A percentile compares a stretch with the other conserved stretches of the same genome.
Evolutionary conservation across 1,140 invertebrate genomes (phyloP).

Genomic region (Papilio polyxenes): DNA sequence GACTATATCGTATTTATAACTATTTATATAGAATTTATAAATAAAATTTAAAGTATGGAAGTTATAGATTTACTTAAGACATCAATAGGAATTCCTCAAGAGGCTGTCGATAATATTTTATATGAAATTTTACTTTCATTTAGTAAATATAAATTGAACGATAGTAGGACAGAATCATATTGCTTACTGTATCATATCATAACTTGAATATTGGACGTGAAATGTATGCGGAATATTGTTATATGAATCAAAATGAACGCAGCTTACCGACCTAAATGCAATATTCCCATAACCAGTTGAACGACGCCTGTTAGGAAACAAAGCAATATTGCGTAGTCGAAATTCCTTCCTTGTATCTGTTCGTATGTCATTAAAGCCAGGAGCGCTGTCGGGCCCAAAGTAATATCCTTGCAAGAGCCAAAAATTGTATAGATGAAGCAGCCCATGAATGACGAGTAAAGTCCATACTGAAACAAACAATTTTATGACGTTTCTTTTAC

Average conservation of each 20-base stretch:
- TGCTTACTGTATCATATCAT: background rate
- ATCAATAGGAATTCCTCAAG: no score
- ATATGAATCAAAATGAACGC: slow-evolving; percentile 33
- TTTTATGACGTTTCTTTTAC: background rate
- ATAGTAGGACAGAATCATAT: background rate
- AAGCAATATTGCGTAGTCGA: slow-evolving; percentile 91
- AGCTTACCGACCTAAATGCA: slow-evolving; percentile 85
- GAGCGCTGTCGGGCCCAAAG: slow-evolving; percentile 92
- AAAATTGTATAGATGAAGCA: slow-evolving; percentile 95
- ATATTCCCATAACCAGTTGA: slow-evolving; percentile 90
- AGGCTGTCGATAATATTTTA: background rate
- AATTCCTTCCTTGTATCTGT: slow-evolving; percentile 84
- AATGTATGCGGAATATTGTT: slow-evolving; percentile 22
- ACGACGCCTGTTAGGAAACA: slow-evolving; percentile 92
- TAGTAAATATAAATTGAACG: background rate
- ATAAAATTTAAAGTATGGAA: background rate
- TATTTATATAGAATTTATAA: no score
- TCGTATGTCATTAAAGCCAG: slow-evolving; percentile 91
- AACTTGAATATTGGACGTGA: slow-evolving; percentile 5
- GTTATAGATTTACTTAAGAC: no score
- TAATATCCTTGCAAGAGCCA: slow-evolving; percentile 95
- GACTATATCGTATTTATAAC: background rate
- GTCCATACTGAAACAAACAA: slow-evolving; percentile 86
- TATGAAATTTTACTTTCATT: background rate
- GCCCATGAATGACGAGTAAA: slow-evolving; percentile 96